Base-by-base conservation (phyloP, 2,888 invertebrate species). In the Coenonympha glycerion region DNA sequence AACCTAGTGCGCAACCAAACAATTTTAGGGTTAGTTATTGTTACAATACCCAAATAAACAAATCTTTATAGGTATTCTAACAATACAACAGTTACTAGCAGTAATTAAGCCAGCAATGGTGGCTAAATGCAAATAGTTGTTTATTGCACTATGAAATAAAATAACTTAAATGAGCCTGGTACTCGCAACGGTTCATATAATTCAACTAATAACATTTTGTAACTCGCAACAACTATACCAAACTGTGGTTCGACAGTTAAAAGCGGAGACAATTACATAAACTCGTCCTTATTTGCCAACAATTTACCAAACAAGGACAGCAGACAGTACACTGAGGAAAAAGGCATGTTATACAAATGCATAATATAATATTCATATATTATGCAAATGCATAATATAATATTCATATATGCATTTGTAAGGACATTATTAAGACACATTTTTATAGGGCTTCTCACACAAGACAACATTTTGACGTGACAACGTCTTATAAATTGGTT, bases 221-320 rank as follows among this genome's bases (percentile, higher is more conserved):
- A 24, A 48, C 40, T 41, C 28, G 34, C 41, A 47, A 42, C 44
- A 36, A 47, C 44, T 36, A 48, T 34, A 48, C 47, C 47, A 40
- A 45, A 34, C 47, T 44, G 47, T 28, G 47, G 41, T 41, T 47
- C 36, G 41, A 52, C 47, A 48, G 48, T 50, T 45, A 45, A 31
- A 44, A 45, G 41, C 51, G 47, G 34, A 40, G 41, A 52, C 47
- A 45, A 54, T 37, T 54, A 33, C n/a, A n/a, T n/a, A 37, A 45
- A 54, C 50, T 51, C 42, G 50, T 47, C 40, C 50, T 22, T 44
- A 31, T 31, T 51, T 46, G 47, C 36, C 45, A 40, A 44, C 33
- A 44, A 36, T 28, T 34, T 30, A 39, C 46, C 48, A 53, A 56
- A 53, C 53, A 46, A 45, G 46, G 45, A 9, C 8, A 2, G 16